Percentiles rank a stretch among this genome's conserved stretches.
These are phyloP conservation scores for Liasis olivaceus DNA, from an alignment of 2,797 vertebrate genomes.

Conservation along the genomic window DNA sequence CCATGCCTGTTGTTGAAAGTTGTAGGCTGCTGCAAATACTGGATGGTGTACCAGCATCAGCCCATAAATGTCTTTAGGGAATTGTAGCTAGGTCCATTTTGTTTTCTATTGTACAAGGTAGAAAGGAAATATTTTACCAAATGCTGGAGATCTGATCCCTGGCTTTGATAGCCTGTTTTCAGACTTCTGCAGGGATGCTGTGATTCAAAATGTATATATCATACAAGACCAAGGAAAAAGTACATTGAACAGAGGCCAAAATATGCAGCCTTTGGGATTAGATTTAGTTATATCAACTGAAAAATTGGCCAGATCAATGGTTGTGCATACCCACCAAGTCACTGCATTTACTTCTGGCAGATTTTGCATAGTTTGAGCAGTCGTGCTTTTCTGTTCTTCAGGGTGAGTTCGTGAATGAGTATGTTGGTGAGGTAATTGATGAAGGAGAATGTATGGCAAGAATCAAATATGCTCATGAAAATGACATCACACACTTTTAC, in stretches of 20 bases:
- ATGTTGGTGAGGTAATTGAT: conserved; percentile 95
- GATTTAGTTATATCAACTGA: not conserved
- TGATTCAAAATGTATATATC: not conserved
- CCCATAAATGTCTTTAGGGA: not conserved
- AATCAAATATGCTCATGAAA: conserved; percentile 92
- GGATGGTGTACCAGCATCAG: no score
- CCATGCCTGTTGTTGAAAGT: no score
- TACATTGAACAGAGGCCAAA: not conserved
- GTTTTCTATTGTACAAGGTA: not conserved
- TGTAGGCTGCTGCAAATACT: no score
- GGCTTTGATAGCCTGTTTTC: no score
- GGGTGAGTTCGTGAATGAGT: conserved; percentile 98
- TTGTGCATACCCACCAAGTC: accelerated
- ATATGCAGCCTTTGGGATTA: not conserved
- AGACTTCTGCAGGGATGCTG: not conserved
- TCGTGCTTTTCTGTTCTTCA: conserved; percentile 59
- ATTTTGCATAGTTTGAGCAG: conserved; percentile 32
- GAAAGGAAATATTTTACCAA: not conserved
- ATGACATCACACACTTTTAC: conserved; percentile 96
- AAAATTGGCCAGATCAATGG: not conserved
- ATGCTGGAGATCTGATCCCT: not conserved
- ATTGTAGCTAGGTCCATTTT: not conserved
- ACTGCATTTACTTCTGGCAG: not conserved
- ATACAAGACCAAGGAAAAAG: not conserved
- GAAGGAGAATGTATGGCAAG: conserved; percentile 95